Conservation (phyloP, 2,888 invertebrate genomes). For the Griposia aprilina region DNA sequence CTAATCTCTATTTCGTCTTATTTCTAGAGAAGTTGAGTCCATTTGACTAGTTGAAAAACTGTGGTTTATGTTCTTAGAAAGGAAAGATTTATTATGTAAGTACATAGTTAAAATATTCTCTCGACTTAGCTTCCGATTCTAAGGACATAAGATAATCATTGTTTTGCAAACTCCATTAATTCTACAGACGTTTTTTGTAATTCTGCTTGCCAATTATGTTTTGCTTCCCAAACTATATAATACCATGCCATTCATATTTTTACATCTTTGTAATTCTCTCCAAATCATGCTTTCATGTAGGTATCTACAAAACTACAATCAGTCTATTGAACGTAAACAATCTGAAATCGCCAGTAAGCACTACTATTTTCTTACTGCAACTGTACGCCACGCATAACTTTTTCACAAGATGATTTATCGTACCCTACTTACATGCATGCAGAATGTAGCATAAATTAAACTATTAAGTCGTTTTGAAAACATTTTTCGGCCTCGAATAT, state of each 20-base stretch:
- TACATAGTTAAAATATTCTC: constrained; percentile 17
- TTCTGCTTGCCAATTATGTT: constrained; percentile 11
- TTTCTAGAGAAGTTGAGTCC: constrained; percentile 66
- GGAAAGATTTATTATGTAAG: constrained; percentile 20
- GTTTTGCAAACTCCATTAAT: constrained; percentile 16
- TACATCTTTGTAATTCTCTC: constrained; percentile 1
- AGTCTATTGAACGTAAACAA: constrained; percentile 29
- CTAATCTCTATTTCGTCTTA: constrained; percentile 67
- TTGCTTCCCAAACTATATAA: constrained; percentile 26
- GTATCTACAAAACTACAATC: constrained; percentile 26
- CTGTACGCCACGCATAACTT: constrained; percentile 25
- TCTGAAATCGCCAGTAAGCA: constrained; percentile 21
- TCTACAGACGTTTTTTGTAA: neutral
- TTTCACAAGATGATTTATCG: constrained; percentile 36
- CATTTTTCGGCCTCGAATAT: constrained; percentile 49
- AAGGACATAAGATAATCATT: constrained; percentile 36
- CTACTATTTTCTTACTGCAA: constrained; percentile 20
- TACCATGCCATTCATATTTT: constrained; percentile 2
- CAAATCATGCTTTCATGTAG: constrained; percentile 18
- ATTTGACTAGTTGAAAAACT: constrained; percentile 72
- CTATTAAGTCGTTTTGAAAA: constrained; percentile 42
- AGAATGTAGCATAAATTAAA: constrained; percentile 34
- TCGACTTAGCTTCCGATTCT: constrained; percentile 26
- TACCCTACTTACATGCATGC: constrained; percentile 15
- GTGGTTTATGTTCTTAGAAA: constrained; percentile 47